A percentile compares a stretch with the other conserved stretches of the same genome.
These are phyloP conservation scores for Atlantisia rogersi DNA, from an alignment of 2,113 vertebrate genomes.

Conservation along the genomic window DNA sequence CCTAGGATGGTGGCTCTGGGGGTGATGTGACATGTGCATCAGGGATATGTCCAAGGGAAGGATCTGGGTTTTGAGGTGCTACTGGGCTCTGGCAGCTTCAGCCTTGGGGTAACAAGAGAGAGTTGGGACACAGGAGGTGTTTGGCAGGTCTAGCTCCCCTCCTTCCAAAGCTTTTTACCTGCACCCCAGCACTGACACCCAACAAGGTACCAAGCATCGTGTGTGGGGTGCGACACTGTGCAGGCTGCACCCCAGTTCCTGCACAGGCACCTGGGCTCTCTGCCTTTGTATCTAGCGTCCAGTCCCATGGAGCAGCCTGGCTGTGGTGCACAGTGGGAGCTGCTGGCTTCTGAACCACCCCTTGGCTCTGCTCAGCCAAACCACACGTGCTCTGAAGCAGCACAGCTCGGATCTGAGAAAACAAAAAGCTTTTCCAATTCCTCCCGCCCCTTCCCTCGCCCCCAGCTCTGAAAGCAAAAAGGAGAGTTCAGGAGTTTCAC, in stretches of 20 bases:
- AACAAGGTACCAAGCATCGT: rapidly evolving
- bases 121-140: rapidly evolving
- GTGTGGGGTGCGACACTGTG: rapidly evolving
- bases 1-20: neutral
- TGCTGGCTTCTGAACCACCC: neutral
- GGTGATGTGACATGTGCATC: neutral
- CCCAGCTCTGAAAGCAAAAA: neutral
- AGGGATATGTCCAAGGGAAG: neutral
- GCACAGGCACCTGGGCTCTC: neutral
- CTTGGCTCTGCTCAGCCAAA: neutral
- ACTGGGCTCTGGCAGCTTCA: neutral
- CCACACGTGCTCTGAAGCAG: neutral
- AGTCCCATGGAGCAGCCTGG: neutral
- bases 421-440: neutral
- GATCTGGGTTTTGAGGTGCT: neutral
- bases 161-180: neutral
- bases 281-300: rapidly evolving
- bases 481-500: conserved; percentile 47
- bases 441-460: neutral
- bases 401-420: neutral
- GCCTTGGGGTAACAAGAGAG: rapidly evolving
- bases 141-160: neutral
- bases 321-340: neutral
- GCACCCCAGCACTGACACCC: rapidly evolving
- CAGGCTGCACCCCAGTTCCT: neutral